Conservation (phyloP, 2,113 vertebrate genomes). For the Vimba vimba region DNA sequence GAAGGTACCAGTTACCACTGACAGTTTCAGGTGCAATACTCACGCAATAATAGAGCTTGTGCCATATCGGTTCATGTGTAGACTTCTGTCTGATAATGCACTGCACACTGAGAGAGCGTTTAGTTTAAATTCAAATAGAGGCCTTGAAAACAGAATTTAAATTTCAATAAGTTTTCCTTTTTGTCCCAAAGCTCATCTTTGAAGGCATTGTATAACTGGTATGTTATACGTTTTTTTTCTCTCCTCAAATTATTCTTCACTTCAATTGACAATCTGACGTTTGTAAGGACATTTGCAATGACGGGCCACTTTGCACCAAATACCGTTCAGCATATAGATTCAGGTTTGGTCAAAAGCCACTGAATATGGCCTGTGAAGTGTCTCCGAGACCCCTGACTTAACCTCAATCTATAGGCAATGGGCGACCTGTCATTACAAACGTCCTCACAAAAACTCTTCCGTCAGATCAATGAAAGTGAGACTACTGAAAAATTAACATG, state of each 20-base stretch:
- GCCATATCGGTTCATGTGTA: background rate
- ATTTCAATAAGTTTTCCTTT: background rate
- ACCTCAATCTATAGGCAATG: background rate
- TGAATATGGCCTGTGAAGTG: background rate
- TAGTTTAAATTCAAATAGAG: background rate
- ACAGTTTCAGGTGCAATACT: background rate
- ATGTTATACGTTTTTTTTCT: background rate
- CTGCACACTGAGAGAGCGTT: background rate
- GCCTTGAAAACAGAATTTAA: background rate
- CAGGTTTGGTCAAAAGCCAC: background rate
- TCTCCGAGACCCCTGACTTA: background rate
- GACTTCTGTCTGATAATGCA: background rate
- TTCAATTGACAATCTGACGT: background rate
- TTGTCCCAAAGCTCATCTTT: background rate
- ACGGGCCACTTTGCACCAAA: background rate
- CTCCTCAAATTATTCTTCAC: background rate
- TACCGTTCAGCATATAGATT: background rate
- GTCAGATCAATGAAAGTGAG: background rate
- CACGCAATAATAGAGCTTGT: background rate
- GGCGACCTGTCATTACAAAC: background rate
- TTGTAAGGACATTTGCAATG: background rate
- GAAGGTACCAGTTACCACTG: background rate
- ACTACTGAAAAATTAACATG: conserved; percentile 36
- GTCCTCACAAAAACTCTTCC: background rate
- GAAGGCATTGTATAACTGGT: too few species aligned